Evolutionary conservation across 2,797 vertebrate genomes (phyloP), one percentile per base, ranked within the genome.

Genomic region (Oreochromis mossambicus): DNA sequence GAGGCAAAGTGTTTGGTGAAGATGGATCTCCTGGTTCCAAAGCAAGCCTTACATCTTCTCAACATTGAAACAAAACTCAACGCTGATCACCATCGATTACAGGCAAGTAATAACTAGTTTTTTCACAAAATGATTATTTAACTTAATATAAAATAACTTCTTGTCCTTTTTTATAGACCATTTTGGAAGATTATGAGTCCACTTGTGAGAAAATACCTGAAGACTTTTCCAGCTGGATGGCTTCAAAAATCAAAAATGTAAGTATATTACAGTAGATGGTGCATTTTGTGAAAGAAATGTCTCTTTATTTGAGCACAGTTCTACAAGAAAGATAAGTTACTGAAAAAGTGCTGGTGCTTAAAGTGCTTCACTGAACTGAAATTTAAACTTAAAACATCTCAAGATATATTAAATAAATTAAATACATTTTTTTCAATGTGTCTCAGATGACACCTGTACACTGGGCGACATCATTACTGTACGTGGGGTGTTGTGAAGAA

Each of bases 1-100:
- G 97, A 97, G 86, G 95, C 96, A 1, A 97, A 97, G 86, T 96
- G 95, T 86, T 95, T 98, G 96, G 48, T 96, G 52, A 97, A 95
- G 85, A 87, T 97, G 95, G 96, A 94, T 32, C 86, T 98, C 41
- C 93, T 96, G 51, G 93, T 98, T 88, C 97, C 97, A 1, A 93
- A 96, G 48, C 86, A 95, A 87, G 96, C 96, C 73, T 88, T 95
- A 86, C 91, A 46, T 48, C 79, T 98, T 86, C 86, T 97, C 80
- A 95, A 95, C 46, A 38, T 93, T 70, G 95, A 97, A 95, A 88
- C 41, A 73, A 92, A 91, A n/a, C 81, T 97, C 86, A 97, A 95
- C 29, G 78, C 89, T 77, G 92, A 94, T 70, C 95, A 93, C 63
- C 43, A 94, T 17, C 66, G 84, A 85, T 90, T 97, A 81, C 95